Percentiles rank a stretch among this genome's conserved stretches.
These are phyloP conservation scores for Colletes collaris DNA, from an alignment of 2,888 invertebrate species.

Conservation along the genomic window DNA sequence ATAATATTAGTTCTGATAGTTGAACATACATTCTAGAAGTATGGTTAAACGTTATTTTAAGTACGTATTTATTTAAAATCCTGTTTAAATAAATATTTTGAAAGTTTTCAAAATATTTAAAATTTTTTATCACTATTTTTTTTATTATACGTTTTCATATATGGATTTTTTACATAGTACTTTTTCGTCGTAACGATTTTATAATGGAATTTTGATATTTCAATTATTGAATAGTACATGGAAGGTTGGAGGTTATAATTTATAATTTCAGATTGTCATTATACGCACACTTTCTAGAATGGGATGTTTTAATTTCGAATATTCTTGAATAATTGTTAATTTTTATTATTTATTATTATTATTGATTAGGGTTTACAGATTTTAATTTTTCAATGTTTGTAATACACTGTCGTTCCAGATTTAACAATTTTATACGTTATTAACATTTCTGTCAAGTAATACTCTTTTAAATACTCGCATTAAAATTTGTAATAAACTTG, in stretches of 20 bases:
- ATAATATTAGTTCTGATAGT: slow-evolving; percentile 12
- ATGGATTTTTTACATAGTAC: neutral
- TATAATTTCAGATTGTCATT: neutral
- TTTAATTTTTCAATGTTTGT: neutral
- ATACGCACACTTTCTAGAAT: neutral
- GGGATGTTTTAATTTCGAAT: neutral
- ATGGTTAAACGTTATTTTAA: slow-evolving; percentile 10
- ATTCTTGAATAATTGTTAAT: neutral
- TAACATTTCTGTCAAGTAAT: neutral
- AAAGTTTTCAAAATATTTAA: neutral
- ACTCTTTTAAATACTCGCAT: neutral
- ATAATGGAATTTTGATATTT: neutral
- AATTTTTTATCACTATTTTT: neutral
- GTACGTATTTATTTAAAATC: slow-evolving; percentile 13
- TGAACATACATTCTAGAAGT: neutral
- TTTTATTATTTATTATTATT: too few species aligned
- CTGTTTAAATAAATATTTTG: neutral
- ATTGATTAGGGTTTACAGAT: too few species aligned
- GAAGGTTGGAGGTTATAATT: slow-evolving; percentile 10
- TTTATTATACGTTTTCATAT: neutral
- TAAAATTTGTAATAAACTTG: neutral
- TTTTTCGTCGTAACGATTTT: neutral
- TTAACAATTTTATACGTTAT: too few species aligned
- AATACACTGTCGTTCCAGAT: neutral
- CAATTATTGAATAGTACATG: neutral